Base-by-base conservation (phyloP, 2,888 invertebrate species). In the Nebria brevicollis region DNA sequence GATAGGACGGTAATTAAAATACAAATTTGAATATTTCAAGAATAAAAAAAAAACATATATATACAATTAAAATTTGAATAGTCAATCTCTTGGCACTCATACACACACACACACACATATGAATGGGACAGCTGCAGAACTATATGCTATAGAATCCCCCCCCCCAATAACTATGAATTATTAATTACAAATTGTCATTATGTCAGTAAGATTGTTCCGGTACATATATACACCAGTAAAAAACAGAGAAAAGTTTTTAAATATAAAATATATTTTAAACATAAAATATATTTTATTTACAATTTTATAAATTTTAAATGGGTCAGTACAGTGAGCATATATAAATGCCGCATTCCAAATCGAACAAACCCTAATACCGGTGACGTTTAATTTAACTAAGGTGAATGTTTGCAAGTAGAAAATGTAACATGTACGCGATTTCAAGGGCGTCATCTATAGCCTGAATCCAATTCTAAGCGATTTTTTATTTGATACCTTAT, bases 401-500 rank as follows among this genome's bases (percentile, higher is more conserved):
- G 54, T 54, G 54, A 54, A 54, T 54, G 54, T 54, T 13, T 54
- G 54, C 34, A 54, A 8, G 13, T 13, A 11, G 54, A 8, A 54
- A 54, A 54, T 54, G 54, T 54, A 54, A 54, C 54, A 54, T 54
- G 54, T 8, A 54, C 54, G 54, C 54, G 54, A 54, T 54, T 54
- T 54, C 54, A 54, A 54, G 54, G 54, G 54, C 54, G 54, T 54
- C 54, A 6, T 54, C 54, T 54, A 54, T 54, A 54, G 13, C 13
- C 54, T 13, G 54, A 54, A 54, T 34, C 34, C 34, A 34, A 34
- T 34, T 34, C 34, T 34, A 34, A 34, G 5, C 34, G 34, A 34
- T 54, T 54, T 54, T 54, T 54, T 54, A 54, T 54, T 54, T 54
- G 54, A 54, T 54, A 54, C 54, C 54, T 54, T 54, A 54, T 54